Conservation (phyloP, 2,888 invertebrate species). For the Heteromurus nitidus region DNA sequence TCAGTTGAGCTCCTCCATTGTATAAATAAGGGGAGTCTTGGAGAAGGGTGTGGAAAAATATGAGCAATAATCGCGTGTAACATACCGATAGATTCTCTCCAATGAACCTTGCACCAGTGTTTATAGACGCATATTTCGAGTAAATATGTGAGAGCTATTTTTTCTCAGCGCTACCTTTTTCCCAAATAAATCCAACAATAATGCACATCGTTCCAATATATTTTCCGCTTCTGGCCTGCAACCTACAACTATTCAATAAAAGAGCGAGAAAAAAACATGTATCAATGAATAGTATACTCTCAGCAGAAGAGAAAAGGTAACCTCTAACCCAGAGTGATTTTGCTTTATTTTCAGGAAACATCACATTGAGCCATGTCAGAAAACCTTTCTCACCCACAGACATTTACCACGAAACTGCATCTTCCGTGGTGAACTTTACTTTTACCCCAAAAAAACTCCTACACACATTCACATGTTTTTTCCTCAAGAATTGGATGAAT, state of each 20-base stretch:
- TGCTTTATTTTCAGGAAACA: slow-evolving; percentile 54
- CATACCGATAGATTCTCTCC: slow-evolving; percentile 33
- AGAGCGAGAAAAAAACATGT: slow-evolving; percentile 34
- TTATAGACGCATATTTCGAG: not conserved
- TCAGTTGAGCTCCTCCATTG: not conserved
- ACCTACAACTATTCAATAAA: no score
- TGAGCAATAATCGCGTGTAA: slow-evolving; percentile 49
- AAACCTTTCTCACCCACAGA: slow-evolving; percentile 36
- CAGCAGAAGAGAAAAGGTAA: slow-evolving; percentile 36
- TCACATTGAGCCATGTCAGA: slow-evolving; percentile 49
- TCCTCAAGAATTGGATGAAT: not conserved
- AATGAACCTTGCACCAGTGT: not conserved
- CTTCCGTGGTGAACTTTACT: slow-evolving; percentile 26
- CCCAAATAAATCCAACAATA: not conserved
- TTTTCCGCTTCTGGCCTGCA: no score
- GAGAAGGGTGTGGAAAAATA: not conserved
- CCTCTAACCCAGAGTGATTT: slow-evolving; percentile 53
- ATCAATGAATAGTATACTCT: not conserved
- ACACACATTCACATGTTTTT: not conserved
- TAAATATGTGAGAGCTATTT: not conserved
- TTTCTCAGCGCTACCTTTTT: not conserved
- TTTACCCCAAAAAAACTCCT: not conserved
- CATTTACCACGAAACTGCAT: slow-evolving; percentile 32
- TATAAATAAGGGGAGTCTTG: not conserved
- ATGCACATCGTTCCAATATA: not conserved